Conservation (phyloP, 37 sponge, comb jelly and placozoan genomes). For the Crambe crambe region DNA sequence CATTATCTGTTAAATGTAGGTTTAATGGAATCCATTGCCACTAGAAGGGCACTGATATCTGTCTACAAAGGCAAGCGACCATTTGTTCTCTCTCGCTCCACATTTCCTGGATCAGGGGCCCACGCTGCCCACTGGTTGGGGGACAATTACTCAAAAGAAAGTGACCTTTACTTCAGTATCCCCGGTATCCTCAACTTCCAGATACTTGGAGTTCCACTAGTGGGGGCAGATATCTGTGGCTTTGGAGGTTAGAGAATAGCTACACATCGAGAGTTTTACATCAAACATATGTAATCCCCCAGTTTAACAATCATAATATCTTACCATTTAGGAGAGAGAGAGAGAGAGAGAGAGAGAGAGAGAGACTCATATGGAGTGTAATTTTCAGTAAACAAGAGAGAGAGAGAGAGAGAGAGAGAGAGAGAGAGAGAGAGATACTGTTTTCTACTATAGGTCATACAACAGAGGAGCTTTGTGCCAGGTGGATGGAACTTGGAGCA, state of each 20-base stretch:
- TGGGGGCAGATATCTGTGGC: slow-evolving; percentile 91
- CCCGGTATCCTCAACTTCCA: slow-evolving; percentile 88
- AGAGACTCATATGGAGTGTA: too few species aligned
- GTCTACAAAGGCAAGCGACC: slow-evolving; percentile 42
- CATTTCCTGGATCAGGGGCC: slow-evolving; percentile 84
- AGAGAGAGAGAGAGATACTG: too few species aligned
- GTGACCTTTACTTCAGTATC: slow-evolving; percentile 81
- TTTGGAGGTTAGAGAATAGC: slow-evolving; percentile 76
- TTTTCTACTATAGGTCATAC: slow-evolving; percentile 80
- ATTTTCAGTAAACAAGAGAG: too few species aligned
- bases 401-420: too few species aligned
- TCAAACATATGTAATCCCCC: too few species aligned
- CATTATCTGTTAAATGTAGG: too few species aligned
- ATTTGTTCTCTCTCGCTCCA: slow-evolving; percentile 82
- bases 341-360: too few species aligned
- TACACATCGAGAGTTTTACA: too few species aligned
- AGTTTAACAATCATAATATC: too few species aligned
- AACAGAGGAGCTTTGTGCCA: slow-evolving; percentile 82
- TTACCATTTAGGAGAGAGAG: too few species aligned
- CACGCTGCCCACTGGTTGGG: slow-evolving; percentile 92
- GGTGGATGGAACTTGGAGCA: slow-evolving; percentile 91
- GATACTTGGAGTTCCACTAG: slow-evolving; percentile 83
- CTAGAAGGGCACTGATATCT: slow-evolving; percentile 56
- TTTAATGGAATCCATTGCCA: slow-evolving; percentile 79
- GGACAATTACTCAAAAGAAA: slow-evolving; percentile 76